These are phyloP conservation scores for Neomorphus geoffroyi DNA, from an alignment of 2,797 vertebrate species.

Conservation along the genomic window DNA sequence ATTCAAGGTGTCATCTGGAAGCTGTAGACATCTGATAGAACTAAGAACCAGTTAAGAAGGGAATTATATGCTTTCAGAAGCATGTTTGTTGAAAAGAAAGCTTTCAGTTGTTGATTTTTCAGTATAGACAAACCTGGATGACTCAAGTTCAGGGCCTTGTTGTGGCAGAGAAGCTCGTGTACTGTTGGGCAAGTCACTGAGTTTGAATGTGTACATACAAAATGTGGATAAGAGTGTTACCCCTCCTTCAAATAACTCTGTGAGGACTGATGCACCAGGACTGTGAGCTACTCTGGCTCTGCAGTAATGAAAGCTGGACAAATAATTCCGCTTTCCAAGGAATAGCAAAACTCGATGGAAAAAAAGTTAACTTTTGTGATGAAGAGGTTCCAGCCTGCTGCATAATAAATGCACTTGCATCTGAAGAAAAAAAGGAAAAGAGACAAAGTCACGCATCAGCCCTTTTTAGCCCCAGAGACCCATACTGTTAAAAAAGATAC, in stretches of 20 bases:
- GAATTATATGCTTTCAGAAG: background rate
- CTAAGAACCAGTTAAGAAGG: background rate
- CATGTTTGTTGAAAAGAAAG: background rate
- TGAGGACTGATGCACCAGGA: background rate
- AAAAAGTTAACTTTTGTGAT: background rate
- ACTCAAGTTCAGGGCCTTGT: background rate
- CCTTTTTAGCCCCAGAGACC: slow-evolving; percentile 36
- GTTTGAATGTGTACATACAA: background rate
- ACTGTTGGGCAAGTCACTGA: background rate
- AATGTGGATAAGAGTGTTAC: background rate
- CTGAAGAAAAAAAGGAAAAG: background rate
- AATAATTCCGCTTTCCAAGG: background rate
- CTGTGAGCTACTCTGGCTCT: background rate
- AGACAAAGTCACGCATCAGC: background rate
- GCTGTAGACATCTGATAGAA: background rate
- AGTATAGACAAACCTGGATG: background rate
- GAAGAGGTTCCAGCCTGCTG: background rate
- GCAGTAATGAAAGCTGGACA: background rate
- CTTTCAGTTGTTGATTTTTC: background rate
- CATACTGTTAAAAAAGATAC: slow-evolving; percentile 48
- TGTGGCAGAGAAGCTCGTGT: background rate
- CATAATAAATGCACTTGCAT: background rate
- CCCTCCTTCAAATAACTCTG: background rate
- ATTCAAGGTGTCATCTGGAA: background rate
- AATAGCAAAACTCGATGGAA: background rate